phyloP scores from a whole-genome alignment of 2,113 vertebrate genomes.

The Pseudonaja textilis region DNA sequence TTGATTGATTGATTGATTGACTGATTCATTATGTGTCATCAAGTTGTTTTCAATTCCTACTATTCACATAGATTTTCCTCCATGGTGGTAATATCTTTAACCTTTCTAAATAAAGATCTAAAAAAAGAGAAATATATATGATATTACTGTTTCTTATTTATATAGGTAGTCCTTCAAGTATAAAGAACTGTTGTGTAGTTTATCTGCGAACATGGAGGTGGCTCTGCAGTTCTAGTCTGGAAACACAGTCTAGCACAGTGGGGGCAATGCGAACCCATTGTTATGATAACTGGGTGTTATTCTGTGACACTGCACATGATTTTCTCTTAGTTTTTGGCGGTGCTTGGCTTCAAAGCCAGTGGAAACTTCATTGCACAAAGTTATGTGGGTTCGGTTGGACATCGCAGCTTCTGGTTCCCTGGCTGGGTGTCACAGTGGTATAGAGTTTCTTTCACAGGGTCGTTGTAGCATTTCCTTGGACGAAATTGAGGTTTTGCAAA shows the following conservation, averaged over 20 bases:
- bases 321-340: not conserved
- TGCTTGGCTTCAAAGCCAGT: not conserved
- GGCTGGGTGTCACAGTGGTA: not conserved
- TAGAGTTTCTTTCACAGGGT: not conserved
- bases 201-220: not conserved
- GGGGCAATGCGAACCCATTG: not conserved
- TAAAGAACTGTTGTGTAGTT: not conserved
- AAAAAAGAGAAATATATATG: not conserved
- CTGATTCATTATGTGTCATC: not conserved
- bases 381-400: not conserved
- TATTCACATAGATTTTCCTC: not conserved
- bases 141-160: not conserved
- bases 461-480: not conserved
- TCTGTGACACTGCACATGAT: not conserved
- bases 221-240: not conserved
- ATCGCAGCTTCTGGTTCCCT: not conserved
- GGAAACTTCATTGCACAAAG: not conserved
- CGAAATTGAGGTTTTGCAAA: not conserved
- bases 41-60: not conserved
- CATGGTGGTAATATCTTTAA: not conserved
- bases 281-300: not conserved
- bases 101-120: not conserved
- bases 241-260: not conserved
- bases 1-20: not conserved
- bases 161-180: not conserved